Evolutionary conservation across 2,888 invertebrate species (phyloP).

Genomic region (Pachycephus smyrnensis): DNA sequence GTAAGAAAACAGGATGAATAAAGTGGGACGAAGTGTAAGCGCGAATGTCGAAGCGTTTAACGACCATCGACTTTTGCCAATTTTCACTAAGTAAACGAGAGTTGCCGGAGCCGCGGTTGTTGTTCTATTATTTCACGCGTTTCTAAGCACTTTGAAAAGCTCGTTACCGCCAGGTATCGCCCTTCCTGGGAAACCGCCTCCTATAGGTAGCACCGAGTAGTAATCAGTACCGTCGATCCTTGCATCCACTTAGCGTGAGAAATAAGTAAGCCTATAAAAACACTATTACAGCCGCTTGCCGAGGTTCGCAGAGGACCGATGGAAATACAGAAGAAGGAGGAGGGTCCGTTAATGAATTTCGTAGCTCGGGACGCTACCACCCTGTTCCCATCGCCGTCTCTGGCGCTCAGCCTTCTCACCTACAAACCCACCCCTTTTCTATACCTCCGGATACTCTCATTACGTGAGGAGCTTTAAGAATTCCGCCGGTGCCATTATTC

Average conservation of each 20-base stretch:
- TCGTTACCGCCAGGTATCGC: background rate
- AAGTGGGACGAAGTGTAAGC: background rate
- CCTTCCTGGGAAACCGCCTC: background rate
- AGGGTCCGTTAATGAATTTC: constrained; percentile 53
- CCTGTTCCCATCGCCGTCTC: constrained; percentile 41
- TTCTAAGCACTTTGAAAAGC: constrained; percentile 1
- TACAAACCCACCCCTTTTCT: constrained; percentile 14
- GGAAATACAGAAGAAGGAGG: constrained; percentile 4
- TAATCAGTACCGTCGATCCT: constrained; percentile 46
- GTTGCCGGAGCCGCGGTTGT: background rate
- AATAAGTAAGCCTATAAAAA: constrained; percentile 49
- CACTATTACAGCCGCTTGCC: constrained; percentile 44
- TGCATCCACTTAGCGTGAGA: constrained; percentile 34
- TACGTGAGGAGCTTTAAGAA: constrained; percentile 59
- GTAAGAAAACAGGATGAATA: background rate
- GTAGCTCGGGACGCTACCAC: constrained; percentile 42
- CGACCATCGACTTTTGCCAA: background rate
- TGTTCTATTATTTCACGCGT: background rate
- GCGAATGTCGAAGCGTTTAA: background rate
- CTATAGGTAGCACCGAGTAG: constrained; percentile 11
- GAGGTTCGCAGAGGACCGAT: constrained; percentile 34
- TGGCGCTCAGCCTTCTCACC: constrained; percentile 4
- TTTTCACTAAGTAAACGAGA: background rate
- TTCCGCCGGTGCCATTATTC: constrained; percentile 50
- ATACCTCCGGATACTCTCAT: constrained; percentile 37